Evolutionary conservation across 2,113 vertebrate genomes (phyloP).

Genomic region (Anhinga rufa): DNA sequence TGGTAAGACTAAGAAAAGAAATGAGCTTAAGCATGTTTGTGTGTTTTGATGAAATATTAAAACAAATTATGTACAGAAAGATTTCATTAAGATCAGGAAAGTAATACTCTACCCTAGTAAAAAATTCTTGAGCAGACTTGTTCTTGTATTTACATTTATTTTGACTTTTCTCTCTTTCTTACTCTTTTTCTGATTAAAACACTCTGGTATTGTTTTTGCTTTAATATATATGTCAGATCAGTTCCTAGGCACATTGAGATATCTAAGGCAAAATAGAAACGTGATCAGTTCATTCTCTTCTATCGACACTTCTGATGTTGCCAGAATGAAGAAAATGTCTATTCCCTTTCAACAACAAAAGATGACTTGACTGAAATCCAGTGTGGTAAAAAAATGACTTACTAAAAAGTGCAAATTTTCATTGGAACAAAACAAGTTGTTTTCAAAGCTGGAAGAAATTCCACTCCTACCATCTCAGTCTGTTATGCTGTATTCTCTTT

Average conservation of each 20-base stretch:
- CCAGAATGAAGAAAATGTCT: not conserved
- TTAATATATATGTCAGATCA: not conserved
- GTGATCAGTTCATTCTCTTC: not conserved
- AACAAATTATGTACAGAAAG: not conserved
- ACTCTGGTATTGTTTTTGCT: not conserved
- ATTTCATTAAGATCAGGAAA: not conserved
- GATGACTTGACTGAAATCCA: not conserved
- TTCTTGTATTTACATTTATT: not conserved
- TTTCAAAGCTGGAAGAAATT: not conserved
- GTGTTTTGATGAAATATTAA: not conserved
- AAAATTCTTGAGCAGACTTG: not conserved
- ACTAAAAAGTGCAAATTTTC: not conserved
- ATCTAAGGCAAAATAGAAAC: not conserved
- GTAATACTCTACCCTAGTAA: not conserved
- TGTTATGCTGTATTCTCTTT: not conserved
- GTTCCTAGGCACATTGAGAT: not conserved
- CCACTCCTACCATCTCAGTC: not conserved
- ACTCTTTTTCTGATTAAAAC: not conserved
- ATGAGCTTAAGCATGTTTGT: not conserved
- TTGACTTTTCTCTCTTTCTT: not conserved
- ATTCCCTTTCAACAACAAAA: not conserved
- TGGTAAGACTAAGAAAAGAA: not conserved
- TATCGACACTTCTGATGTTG: not conserved
- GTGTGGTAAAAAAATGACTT: not conserved
- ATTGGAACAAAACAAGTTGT: not conserved